Percentiles rank a stretch among this genome's conserved stretches.
Conservation (phyloP, 1,140 invertebrate genomes). For the Pogonomyrmex californicus region DNA sequence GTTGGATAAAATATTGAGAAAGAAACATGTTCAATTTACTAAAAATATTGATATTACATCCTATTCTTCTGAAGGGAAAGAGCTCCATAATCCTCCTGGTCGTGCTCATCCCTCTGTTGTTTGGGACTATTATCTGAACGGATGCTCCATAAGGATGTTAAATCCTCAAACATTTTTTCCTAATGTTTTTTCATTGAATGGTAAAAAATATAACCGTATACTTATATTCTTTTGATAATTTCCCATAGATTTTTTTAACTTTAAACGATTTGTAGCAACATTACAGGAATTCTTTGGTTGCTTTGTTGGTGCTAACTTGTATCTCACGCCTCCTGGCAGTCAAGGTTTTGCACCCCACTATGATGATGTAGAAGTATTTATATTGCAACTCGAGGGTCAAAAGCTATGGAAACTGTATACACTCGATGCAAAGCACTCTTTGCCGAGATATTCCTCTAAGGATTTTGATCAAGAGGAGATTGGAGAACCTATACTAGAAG, state of each 20-base stretch:
- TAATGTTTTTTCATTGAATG: slow-evolving; percentile 87
- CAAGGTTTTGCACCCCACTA: slow-evolving; percentile 99
- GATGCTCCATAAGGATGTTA: slow-evolving; percentile 96
- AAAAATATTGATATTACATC: slow-evolving; percentile 97
- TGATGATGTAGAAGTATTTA: slow-evolving; percentile 99
- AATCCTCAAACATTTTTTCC: slow-evolving; percentile 97
- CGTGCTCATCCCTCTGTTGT: slow-evolving; percentile 92
- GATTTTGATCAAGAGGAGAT: slow-evolving; percentile 94
- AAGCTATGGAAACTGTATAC: slow-evolving; percentile 98
- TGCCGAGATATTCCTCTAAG: slow-evolving; percentile 93
- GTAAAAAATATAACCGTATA: slow-evolving; percentile 67
- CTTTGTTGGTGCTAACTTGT: slow-evolving; percentile 97
- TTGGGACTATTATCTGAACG: slow-evolving; percentile 97
- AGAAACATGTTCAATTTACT: slow-evolving; percentile 92
- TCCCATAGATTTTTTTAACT: slow-evolving; percentile 21
- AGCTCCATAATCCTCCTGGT: slow-evolving; percentile 96
- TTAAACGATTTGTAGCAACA: slow-evolving; percentile 85
- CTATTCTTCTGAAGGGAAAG: slow-evolving; percentile 92
- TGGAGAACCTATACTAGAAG: slow-evolving; percentile 93
- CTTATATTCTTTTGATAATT: slow-evolving; percentile 3
- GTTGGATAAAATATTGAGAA: slow-evolving; percentile 93
- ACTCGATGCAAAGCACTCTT: slow-evolving; percentile 87
- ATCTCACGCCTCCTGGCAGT: slow-evolving; percentile 97
- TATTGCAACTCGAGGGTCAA: slow-evolving; percentile 98
- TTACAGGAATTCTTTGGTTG: slow-evolving; percentile 98